Evolutionary conservation across 2,797 vertebrate genomes (phyloP).

Genomic region (Anas capensis): DNA sequence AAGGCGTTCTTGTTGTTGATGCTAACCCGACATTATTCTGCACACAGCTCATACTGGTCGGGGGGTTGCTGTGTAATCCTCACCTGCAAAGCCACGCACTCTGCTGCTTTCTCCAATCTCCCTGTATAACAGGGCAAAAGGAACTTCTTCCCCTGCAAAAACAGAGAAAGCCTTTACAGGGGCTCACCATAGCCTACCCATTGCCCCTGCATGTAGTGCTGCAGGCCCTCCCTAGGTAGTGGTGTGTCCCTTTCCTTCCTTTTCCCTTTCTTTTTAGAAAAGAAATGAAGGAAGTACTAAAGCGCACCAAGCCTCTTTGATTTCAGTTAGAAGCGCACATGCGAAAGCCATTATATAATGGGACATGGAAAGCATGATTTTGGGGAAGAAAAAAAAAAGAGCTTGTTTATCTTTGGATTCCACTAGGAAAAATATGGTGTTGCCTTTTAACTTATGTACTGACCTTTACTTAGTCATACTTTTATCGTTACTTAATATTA

Average conservation of each 20-base stretch:
- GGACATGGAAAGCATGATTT: neutral
- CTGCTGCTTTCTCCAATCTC: neutral
- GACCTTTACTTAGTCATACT: neutral
- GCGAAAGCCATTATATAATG: neutral
- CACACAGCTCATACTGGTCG: neutral
- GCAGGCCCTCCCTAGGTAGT: too few relatives aligned
- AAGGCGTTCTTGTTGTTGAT: neutral
- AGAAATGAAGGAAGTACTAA: neutral
- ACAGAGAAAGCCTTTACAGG: neutral
- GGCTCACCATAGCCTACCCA: rapidly evolving
- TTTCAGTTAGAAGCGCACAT: neutral
- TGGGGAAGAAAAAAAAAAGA: neutral
- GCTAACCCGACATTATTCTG: neutral
- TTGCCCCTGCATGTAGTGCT: neutral
- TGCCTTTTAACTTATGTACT: neutral
- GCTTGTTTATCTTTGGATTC: neutral
- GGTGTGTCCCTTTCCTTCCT: neutral
- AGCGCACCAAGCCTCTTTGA: neutral
- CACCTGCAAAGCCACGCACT: neutral
- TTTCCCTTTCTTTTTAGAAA: neutral
- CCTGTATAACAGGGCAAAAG: neutral
- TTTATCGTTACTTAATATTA: neutral
- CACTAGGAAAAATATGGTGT: neutral
- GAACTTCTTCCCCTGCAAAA: neutral
- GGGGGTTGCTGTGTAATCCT: neutral